A percentile compares a stretch with the other conserved stretches of the same genome.
These are phyloP conservation scores for Gymnorhina tibicen DNA, from an alignment of 2,113 vertebrate species.

Conservation along the genomic window DNA sequence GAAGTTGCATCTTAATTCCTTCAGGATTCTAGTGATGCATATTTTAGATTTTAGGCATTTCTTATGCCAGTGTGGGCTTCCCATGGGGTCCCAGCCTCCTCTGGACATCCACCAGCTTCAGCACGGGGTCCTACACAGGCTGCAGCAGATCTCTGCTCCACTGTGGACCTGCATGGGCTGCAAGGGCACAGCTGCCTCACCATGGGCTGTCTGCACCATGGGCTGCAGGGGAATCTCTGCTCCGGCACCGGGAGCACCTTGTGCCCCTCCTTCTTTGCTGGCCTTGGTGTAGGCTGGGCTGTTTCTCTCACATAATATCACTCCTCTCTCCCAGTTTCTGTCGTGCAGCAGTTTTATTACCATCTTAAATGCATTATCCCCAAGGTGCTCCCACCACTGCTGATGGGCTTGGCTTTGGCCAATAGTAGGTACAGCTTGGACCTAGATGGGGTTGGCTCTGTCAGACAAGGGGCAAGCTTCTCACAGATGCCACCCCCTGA, in stretches of 20 bases:
- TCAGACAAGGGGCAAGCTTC: background rate
- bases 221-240: background rate
- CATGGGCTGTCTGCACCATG: background rate
- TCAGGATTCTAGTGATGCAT: background rate
- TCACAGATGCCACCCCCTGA: background rate
- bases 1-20: background rate
- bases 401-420: background rate
- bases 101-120: background rate
- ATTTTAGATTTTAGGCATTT: background rate
- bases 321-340: background rate
- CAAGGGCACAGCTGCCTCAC: background rate
- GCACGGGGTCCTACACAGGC: background rate
- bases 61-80: background rate
- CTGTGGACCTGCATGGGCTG: background rate
- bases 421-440: too few species aligned
- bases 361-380: background rate
- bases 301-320: background rate
- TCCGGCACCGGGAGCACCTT: fast-evolving
- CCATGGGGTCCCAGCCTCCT: background rate
- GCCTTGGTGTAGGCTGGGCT: fast-evolving
- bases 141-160: background rate
- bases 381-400: fast-evolving
- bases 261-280: background rate
- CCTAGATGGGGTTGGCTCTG: background rate
- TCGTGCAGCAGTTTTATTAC: background rate